Conservation (phyloP, 2,797 vertebrate species). For the Sebastiscus tertius region DNA sequence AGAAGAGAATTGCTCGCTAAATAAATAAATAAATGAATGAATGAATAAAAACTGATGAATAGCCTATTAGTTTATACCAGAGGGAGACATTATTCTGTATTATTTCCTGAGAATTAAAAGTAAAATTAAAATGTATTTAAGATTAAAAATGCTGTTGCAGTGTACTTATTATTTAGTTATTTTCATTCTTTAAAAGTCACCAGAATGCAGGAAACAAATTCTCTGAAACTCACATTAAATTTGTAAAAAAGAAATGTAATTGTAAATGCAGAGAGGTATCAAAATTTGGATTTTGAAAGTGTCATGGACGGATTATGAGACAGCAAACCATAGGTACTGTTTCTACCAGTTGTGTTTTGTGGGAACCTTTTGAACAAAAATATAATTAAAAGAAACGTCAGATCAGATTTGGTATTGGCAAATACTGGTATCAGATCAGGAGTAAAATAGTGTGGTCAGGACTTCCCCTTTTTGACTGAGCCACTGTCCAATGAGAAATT, state of each 20-base stretch:
- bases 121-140: too few relatives aligned
- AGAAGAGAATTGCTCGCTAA: too few relatives aligned
- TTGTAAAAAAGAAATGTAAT: neutral
- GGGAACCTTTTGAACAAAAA: neutral
- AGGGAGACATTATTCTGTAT: too few relatives aligned
- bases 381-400: neutral
- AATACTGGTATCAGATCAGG: neutral
- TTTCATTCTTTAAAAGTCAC: too few relatives aligned
- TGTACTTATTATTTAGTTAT: too few relatives aligned
- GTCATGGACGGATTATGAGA: neutral
- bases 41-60: too few relatives aligned
- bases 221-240: too few relatives aligned
- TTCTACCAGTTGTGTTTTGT: neutral
- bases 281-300: neutral
- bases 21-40: too few relatives aligned
- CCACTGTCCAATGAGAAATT: neutral
- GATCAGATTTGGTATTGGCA: neutral
- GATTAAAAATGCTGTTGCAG: too few relatives aligned
- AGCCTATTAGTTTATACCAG: too few relatives aligned
- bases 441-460: neutral
- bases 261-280: neutral
- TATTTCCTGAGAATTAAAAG: too few relatives aligned
- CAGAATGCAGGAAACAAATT: too few relatives aligned
- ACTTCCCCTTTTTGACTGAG: neutral
- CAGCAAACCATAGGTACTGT: neutral